Conservation (phyloP, 2,888 invertebrate species). For the Ellobium chinense region DNA sequence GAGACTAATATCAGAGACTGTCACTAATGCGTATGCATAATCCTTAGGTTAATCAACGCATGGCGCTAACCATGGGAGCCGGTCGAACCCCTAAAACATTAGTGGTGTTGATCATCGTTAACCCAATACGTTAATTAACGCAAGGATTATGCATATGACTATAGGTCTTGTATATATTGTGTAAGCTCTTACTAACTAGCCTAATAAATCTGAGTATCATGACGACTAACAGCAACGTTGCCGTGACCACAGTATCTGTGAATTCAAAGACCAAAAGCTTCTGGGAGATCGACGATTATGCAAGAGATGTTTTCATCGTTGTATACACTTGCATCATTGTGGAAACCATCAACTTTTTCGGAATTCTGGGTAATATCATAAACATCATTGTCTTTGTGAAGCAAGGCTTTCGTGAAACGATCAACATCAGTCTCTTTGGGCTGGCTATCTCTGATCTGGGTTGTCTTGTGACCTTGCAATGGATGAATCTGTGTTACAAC, state of each 20-base stretch:
- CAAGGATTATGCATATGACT: too few relatives aligned
- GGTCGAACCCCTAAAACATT: too few relatives aligned
- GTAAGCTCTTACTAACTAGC: too few relatives aligned
- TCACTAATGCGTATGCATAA: too few relatives aligned
- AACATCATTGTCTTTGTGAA: slow-evolving; percentile 15
- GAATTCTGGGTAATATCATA: slow-evolving; percentile 4
- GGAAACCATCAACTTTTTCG: not conserved
- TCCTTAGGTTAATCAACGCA: too few relatives aligned
- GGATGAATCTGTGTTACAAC: not conserved
- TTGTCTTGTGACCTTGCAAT: slow-evolving; percentile 12
- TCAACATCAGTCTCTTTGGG: slow-evolving; percentile 27
- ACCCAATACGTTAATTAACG: too few relatives aligned
- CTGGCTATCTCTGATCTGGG: slow-evolving; percentile 20
- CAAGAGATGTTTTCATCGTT: not conserved
- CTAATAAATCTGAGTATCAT: too few relatives aligned
- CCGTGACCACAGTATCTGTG: too few relatives aligned
- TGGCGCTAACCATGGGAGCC: too few relatives aligned
- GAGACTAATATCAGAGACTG: too few relatives aligned
- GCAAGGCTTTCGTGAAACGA: slow-evolving; percentile 1
- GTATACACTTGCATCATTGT: not conserved
- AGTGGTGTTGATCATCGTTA: too few relatives aligned
- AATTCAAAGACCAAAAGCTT: not conserved
- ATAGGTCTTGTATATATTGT: too few relatives aligned
- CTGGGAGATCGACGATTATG: not conserved
- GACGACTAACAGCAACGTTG: not conserved